Conservation (phyloP, 2,113 vertebrate species). For the Balaenoptera acutorostrata region DNA sequence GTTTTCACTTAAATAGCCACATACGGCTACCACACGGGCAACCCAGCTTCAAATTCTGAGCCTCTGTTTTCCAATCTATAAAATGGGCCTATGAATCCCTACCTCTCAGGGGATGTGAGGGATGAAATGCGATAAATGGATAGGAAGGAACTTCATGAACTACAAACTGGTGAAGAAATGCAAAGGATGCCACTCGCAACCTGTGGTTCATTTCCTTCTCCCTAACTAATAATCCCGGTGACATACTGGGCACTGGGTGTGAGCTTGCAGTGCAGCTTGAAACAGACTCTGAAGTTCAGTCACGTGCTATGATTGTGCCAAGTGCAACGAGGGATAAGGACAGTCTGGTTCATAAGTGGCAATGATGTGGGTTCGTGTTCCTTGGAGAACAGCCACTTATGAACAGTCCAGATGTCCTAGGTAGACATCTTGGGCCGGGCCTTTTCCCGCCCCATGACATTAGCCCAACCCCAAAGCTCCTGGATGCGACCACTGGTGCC, state of each 20-base stretch:
- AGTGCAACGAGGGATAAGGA: background rate
- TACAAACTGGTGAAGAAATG: rapidly evolving
- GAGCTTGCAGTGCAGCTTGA: rapidly evolving
- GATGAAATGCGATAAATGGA: background rate
- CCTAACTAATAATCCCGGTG: rapidly evolving
- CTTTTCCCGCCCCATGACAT: background rate
- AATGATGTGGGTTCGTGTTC: rapidly evolving
- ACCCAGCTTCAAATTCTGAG: background rate
- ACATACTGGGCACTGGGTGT: too few species aligned
- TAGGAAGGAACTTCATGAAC: background rate
- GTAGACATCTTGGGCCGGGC: rapidly evolving
- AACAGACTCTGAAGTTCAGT: background rate
- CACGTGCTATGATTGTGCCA: rapidly evolving
- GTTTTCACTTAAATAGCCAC: background rate
- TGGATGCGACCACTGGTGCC: rapidly evolving
- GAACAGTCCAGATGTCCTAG: background rate
- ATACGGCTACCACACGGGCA: background rate
- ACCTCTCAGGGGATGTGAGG: background rate
- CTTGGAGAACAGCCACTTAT: background rate
- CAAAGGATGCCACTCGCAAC: background rate
- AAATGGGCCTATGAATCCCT: background rate
- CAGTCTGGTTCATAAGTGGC: background rate
- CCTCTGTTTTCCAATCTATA: background rate
- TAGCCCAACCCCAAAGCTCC: background rate
- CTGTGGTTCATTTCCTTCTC: background rate